phyloP scores from a whole-genome alignment of 2,888 invertebrate species.

The Lycocerus yunnanus region DNA sequence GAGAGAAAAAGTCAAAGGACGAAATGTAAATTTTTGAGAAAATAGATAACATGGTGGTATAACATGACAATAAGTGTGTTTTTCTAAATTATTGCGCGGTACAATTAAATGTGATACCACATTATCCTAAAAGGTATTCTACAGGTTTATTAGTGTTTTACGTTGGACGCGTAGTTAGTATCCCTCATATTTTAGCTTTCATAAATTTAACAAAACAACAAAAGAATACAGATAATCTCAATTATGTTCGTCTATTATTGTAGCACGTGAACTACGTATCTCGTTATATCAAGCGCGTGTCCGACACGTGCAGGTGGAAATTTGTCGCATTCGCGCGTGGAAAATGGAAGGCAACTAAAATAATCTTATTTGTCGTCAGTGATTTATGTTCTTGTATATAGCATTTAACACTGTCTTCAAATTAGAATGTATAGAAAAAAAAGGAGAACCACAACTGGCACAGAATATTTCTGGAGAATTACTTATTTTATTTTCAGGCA shows the following conservation, averaged over 20 bases:
- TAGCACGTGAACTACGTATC: constrained; percentile 25
- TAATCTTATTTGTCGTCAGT: background rate
- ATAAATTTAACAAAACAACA: background rate
- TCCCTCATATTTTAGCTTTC: background rate
- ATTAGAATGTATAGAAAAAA: background rate
- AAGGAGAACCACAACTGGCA: too few species aligned
- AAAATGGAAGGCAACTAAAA: background rate
- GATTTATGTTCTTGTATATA: background rate
- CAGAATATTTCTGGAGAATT: background rate
- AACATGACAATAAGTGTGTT: constrained; percentile 50
- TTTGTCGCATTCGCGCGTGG: background rate
- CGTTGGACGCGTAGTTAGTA: background rate
- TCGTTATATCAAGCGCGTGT: constrained; percentile 27
- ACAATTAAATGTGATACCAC: constrained; percentile 42
- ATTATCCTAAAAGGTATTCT: constrained; percentile 3
- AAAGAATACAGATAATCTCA: constrained; percentile 7
- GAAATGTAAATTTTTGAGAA: background rate
- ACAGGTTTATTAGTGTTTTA: constrained; percentile 2
- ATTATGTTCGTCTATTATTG: constrained; percentile 28
- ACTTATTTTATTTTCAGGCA: background rate
- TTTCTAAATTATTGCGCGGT: constrained; percentile 47
- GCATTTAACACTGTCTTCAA: background rate
- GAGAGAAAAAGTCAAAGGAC: background rate
- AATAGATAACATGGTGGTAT: constrained; percentile 41
- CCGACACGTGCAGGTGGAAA: constrained; percentile 28